Percentiles rank a stretch among this genome's conserved stretches.
These are phyloP conservation scores for Netelia fuscicornis DNA, from an alignment of 2,888 invertebrate species.

Conservation along the genomic window DNA sequence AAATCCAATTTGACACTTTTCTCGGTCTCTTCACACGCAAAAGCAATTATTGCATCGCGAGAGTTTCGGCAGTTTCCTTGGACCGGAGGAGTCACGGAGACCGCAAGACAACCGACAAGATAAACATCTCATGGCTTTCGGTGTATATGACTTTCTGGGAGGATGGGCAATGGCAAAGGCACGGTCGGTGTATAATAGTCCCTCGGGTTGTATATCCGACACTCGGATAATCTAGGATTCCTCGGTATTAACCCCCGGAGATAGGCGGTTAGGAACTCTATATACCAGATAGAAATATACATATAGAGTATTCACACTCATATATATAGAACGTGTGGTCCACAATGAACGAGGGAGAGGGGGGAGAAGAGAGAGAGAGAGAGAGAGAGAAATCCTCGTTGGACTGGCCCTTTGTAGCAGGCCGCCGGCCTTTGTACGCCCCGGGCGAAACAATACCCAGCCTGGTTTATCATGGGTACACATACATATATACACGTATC, in stretches of 20 bases:
- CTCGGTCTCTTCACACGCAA: neutral
- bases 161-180: slow-evolving; percentile 6
- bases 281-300: neutral
- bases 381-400: slow-evolving; percentile 39
- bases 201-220: slow-evolving; percentile 56
- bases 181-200: slow-evolving; percentile 51
- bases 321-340: neutral
- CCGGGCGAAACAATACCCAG: slow-evolving; percentile 79
- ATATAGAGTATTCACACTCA: slow-evolving; percentile 5
- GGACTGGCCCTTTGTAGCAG: slow-evolving; percentile 63
- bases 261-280: slow-evolving; percentile 38
- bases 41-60: neutral
- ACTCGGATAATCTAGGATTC: slow-evolving; percentile 64
- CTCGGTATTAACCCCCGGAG: slow-evolving; percentile 54
- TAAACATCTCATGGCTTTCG: slow-evolving; percentile 59
- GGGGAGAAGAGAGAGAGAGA: neutral
- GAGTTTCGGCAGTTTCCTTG: slow-evolving; percentile 4
- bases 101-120: slow-evolving; percentile 49
- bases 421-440: slow-evolving; percentile 75
- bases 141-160: slow-evolving; percentile 55
- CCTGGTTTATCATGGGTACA: slow-evolving; percentile 40
- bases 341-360: slow-evolving; percentile 3
- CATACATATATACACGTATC: neutral
- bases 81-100: slow-evolving; percentile 14
- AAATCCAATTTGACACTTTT: neutral